phyloP scores from a whole-genome alignment of 2,797 vertebrate genomes.

The Siniperca undulata region DNA sequence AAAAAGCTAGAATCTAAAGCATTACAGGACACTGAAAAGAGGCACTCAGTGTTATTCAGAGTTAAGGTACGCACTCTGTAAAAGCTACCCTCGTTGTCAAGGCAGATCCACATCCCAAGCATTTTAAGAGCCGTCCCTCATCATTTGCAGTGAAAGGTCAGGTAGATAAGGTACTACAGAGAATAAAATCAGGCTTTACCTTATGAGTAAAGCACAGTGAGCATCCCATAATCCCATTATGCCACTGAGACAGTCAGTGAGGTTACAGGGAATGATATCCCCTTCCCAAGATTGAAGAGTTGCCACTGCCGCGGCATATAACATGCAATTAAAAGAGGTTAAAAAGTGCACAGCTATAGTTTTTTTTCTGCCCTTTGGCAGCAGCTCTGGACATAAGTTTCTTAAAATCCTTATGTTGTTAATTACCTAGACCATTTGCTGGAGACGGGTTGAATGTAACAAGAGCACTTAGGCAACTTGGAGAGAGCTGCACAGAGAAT shows the following conservation, averaged over 20 bases:
- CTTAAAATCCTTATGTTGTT: not conserved
- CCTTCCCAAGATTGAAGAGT: not conserved
- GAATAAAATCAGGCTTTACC: slow-evolving; percentile 1
- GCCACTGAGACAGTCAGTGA: not conserved
- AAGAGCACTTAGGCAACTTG: not conserved
- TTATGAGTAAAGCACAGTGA: not conserved
- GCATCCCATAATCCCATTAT: slow-evolving; percentile 13
- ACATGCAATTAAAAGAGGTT: not conserved
- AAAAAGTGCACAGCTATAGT: not conserved
- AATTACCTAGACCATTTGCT: not conserved
- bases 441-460: not conserved
- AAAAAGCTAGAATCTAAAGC: slow-evolving; percentile 6
- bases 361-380: not conserved
- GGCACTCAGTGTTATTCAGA: slow-evolving; percentile 1
- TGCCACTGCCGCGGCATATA: not conserved
- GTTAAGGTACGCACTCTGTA: not conserved
- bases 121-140: slow-evolving; percentile 23
- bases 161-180: not conserved
- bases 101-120: slow-evolving; percentile 11
- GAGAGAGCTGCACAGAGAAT: not conserved
- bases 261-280: not conserved
- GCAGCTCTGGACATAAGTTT: not conserved
- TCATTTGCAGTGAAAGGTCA: slow-evolving; percentile 58
- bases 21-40: slow-evolving; percentile 10
- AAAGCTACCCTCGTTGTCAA: not conserved